Evolutionary conservation across 2,888 invertebrate species (phyloP).

Genomic region (Thereva unica): DNA sequence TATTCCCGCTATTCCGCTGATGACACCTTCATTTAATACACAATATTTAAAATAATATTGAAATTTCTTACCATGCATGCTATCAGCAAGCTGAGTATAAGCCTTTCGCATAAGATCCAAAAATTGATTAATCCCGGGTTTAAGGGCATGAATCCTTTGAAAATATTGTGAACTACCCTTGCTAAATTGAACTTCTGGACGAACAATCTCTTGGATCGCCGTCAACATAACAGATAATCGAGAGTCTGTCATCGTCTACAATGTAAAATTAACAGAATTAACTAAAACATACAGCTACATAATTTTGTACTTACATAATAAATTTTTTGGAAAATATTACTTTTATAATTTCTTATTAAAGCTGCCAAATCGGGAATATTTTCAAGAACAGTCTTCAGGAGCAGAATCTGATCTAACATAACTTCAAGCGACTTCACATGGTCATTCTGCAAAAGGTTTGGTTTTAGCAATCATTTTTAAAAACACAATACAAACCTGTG

Average conservation of each 20-base stretch:
- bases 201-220: constrained; percentile 59
- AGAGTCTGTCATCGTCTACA: constrained; percentile 36
- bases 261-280: not conserved
- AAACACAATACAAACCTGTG: not conserved
- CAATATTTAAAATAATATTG: no score
- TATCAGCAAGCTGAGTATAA: constrained; percentile 84
- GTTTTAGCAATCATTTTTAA: no score
- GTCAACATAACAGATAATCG: constrained; percentile 36
- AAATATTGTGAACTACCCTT: constrained; percentile 62
- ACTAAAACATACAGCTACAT: not conserved
- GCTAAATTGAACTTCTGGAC: constrained; percentile 63
- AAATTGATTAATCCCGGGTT: constrained; percentile 73
- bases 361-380: constrained; percentile 65
- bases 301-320: constrained; percentile 37
- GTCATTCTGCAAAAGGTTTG: constrained; percentile 58
- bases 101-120: constrained; percentile 82
- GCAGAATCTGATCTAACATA: constrained; percentile 76
- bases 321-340: constrained; percentile 46
- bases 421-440: constrained; percentile 65
- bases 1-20: no score
- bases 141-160: constrained; percentile 74
- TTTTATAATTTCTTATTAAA: constrained; percentile 37
- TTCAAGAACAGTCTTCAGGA: constrained; percentile 78
- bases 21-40: no score
- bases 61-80: constrained; percentile 68